Conservation (phyloP, 2,888 invertebrate species). For the Cactoblastis cactorum region DNA sequence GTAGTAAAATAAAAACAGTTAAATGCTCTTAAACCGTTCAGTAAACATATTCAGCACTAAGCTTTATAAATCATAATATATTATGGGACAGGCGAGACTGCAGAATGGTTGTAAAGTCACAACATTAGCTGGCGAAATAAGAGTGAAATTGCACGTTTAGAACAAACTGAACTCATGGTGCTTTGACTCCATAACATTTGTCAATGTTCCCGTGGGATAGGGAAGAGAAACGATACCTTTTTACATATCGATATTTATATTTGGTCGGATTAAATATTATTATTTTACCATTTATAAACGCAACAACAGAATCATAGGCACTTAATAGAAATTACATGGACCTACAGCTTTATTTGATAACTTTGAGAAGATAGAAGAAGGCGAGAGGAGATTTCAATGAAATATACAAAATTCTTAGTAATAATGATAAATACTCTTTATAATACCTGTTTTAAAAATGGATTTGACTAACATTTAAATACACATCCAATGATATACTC, state of each 20-base stretch:
- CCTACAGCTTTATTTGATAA: no score
- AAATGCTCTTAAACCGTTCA: neutral
- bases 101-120: slow-evolving; percentile 35
- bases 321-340: no score
- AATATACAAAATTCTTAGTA: no score
- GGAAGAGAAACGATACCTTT: slow-evolving; percentile 21
- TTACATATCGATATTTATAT: neutral
- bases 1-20: neutral
- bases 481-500: no score
- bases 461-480: no score
- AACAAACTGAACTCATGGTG: slow-evolving; percentile 49
- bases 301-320: no score
- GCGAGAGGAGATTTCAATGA: no score
- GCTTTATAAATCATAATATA: slow-evolving; percentile 11
- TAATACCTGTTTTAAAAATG: no score
- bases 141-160: slow-evolving; percentile 74
- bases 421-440: no score
- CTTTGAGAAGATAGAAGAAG: no score
- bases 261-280: no score
- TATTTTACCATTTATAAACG: no score
- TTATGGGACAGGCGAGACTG: slow-evolving; percentile 3
- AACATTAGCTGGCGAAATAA: slow-evolving; percentile 63
- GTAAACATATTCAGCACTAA: slow-evolving; percentile 5
- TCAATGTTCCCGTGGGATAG: slow-evolving; percentile 44
- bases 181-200: slow-evolving; percentile 61